These are phyloP conservation scores for Clitarchus hookeri DNA, from an alignment of 2,888 invertebrate species.

Conservation along the genomic window DNA sequence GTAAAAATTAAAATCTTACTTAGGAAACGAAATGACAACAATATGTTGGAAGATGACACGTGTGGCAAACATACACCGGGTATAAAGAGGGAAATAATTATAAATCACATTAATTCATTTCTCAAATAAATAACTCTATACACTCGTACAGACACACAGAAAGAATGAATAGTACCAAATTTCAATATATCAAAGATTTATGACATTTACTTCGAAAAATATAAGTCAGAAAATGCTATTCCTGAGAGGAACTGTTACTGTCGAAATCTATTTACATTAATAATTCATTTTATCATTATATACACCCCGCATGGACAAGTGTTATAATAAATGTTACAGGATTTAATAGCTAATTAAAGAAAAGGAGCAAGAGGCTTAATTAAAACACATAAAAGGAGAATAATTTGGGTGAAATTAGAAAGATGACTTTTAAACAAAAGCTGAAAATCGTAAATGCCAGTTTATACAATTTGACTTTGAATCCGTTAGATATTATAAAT, in stretches of 20 bases:
- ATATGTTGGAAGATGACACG: background rate
- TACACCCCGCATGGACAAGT: no score
- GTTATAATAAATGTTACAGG: no score
- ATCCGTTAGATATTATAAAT: constrained; percentile 11
- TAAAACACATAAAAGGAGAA: background rate
- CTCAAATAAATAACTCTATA: no score
- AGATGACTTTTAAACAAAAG: no score
- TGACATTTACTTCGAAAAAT: background rate
- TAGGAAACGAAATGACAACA: background rate
- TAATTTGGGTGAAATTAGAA: background rate
- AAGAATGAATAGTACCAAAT: background rate
- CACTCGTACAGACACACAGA: background rate
- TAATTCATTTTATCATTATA: background rate
- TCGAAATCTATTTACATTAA: background rate
- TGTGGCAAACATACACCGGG: background rate
- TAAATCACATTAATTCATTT: no score
- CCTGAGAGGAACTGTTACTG: background rate
- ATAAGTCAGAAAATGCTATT: background rate
- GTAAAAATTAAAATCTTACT: background rate
- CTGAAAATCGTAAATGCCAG: background rate
- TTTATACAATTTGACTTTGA: constrained; percentile 26
- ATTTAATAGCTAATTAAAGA: background rate
- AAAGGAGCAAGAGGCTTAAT: background rate
- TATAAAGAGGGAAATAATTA: background rate
- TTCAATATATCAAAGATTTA: background rate